A percentile compares a stretch with the other conserved stretches of the same genome.
These are phyloP conservation scores for Balearica regulorum DNA, from an alignment of 2,797 vertebrate genomes.

Conservation along the genomic window DNA sequence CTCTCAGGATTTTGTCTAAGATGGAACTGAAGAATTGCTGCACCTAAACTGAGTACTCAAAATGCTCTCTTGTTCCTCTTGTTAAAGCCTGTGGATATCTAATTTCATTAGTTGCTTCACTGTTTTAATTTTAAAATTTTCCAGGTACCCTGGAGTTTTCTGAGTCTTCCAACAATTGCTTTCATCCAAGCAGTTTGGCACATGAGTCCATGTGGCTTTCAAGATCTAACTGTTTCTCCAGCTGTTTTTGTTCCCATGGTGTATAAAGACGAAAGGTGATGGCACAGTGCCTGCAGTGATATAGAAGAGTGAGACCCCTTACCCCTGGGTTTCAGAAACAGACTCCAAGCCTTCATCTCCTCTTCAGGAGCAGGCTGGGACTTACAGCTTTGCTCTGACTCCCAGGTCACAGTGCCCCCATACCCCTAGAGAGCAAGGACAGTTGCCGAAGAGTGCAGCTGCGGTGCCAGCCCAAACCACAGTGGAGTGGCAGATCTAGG, in stretches of 20 bases:
- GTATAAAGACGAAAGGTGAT: neutral
- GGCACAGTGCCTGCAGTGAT: neutral
- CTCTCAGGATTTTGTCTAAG: neutral
- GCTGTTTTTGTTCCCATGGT: neutral
- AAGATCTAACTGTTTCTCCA: neutral
- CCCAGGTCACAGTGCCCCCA: too few species aligned
- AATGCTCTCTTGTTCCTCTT: neutral
- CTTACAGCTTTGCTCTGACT: too few species aligned
- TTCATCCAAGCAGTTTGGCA: neutral
- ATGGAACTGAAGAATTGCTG: neutral
- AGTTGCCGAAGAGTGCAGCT: too few species aligned
- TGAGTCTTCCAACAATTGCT: neutral
- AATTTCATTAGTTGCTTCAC: neutral
- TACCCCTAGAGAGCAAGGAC: too few species aligned
- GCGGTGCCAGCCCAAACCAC: too few species aligned
- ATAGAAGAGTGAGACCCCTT: neutral
- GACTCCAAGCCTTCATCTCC: too few species aligned
- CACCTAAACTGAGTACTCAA: neutral
- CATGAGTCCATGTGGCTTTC: rapidly evolving
- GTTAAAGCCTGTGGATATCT: neutral
- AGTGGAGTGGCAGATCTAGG: too few species aligned
- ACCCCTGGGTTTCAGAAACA: neutral
- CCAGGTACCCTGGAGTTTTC: neutral
- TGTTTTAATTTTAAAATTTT: neutral
- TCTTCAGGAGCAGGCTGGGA: too few species aligned